phyloP scores from a whole-genome alignment of 2,113 vertebrate genomes.

The Heloderma charlesbogerti region DNA sequence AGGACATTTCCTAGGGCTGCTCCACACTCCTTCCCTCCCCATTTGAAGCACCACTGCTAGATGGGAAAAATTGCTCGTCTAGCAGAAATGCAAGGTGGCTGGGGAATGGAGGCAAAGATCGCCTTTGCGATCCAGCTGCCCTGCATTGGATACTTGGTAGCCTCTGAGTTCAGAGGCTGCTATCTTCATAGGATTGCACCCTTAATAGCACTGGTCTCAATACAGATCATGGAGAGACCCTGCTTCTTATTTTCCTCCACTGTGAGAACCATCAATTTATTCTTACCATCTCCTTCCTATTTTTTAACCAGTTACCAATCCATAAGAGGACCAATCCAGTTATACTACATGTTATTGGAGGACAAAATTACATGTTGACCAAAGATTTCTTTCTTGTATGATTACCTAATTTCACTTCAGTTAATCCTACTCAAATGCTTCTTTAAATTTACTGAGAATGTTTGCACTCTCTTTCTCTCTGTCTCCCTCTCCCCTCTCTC shows the following conservation, averaged over 20 bases:
- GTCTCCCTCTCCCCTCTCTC: conserved; percentile 2
- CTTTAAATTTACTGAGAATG: background rate
- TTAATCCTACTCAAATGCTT: background rate
- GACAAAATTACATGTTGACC: background rate
- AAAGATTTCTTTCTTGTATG: background rate
- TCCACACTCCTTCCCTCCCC: too few relatives aligned
- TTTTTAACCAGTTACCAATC: background rate
- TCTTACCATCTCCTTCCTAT: background rate
- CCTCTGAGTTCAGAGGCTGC: too few relatives aligned
- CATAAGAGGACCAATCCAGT: background rate
- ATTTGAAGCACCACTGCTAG: too few relatives aligned
- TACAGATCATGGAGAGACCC: background rate
- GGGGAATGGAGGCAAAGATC: too few relatives aligned
- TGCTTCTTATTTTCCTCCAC: background rate
- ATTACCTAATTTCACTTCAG: conserved; percentile 14
- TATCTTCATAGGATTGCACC: too few relatives aligned
- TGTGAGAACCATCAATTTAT: background rate
- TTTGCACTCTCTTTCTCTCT: conserved; percentile 8
- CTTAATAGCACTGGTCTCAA: background rate
- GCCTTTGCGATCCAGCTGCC: too few relatives aligned
- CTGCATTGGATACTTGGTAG: too few relatives aligned
- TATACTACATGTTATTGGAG: background rate
- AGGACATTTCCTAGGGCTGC: too few relatives aligned
- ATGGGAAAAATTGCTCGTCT: too few relatives aligned
- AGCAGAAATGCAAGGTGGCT: too few relatives aligned